phyloP scores from a whole-genome alignment of 2,888 invertebrate genomes.

The Phyllotreta striolata region DNA sequence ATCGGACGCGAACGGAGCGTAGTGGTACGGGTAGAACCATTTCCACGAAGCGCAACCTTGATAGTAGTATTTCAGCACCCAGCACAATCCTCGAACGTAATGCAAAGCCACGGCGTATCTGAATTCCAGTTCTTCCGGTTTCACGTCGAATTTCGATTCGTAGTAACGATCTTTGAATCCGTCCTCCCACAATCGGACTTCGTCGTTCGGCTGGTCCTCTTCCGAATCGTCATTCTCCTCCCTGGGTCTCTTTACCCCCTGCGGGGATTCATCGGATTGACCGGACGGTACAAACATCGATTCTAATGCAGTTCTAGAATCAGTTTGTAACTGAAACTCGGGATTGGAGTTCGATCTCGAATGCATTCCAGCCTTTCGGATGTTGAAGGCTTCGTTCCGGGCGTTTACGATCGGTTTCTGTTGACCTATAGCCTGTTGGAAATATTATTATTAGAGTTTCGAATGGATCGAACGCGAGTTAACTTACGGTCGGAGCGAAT shows the following conservation, averaged over 20 bases:
- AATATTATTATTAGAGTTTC: background rate
- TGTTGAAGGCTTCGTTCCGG: slow-evolving; percentile 78
- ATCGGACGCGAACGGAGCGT: slow-evolving; percentile 99
- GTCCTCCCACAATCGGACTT: slow-evolving; percentile 93
- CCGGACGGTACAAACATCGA: slow-evolving; percentile 64
- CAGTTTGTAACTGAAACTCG: slow-evolving; percentile 46
- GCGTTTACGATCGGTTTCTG: slow-evolving; percentile 71
- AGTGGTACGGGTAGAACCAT: slow-evolving; percentile 99
- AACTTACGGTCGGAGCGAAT: slow-evolving; percentile 77
- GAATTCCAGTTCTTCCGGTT: slow-evolving; percentile 78
- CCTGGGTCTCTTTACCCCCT: slow-evolving; percentile 65
- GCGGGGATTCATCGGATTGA: slow-evolving; percentile 38
- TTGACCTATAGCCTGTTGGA: slow-evolving; percentile 67
- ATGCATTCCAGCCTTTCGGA: slow-evolving; percentile 69
- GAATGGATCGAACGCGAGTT: background rate
- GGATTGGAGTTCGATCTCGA: slow-evolving; percentile 41
- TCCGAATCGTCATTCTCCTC: slow-evolving; percentile 63
- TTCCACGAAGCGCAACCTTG: slow-evolving; percentile 99
- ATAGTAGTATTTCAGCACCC: slow-evolving; percentile 99
- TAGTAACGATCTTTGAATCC: slow-evolving; percentile 99
- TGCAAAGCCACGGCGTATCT: slow-evolving; percentile 89
- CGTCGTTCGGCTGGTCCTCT: slow-evolving; percentile 83
- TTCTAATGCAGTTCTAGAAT: slow-evolving; percentile 57
- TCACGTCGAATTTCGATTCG: slow-evolving; percentile 90
- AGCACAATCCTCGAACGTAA: slow-evolving; percentile 95